phyloP scores from a whole-genome alignment of 1,140 invertebrate genomes.

The Papilio xuthus region DNA sequence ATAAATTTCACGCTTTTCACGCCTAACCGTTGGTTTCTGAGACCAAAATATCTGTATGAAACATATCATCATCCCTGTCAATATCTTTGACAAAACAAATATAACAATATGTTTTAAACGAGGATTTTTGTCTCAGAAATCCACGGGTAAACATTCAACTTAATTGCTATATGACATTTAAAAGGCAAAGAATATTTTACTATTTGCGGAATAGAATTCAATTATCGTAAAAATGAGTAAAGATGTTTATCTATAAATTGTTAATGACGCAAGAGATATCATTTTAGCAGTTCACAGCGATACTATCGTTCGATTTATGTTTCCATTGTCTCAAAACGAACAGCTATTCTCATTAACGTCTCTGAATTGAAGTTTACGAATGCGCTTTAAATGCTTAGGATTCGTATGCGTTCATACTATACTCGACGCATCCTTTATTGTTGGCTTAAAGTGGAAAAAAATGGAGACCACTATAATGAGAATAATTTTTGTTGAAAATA shows the following conservation, averaged over 20 bases:
- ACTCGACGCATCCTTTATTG: neutral
- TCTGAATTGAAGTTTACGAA: constrained; percentile 36
- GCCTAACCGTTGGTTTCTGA: too few relatives aligned
- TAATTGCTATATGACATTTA: neutral
- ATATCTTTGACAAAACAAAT: too few relatives aligned
- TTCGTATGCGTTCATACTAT: constrained; percentile 18
- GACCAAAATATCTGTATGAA: too few relatives aligned
- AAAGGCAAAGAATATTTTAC: neutral
- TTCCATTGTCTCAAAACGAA: constrained; percentile 43
- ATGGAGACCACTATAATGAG: neutral
- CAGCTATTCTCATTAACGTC: constrained; percentile 48
- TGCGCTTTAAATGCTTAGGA: constrained; percentile 33
- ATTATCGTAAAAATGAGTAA: constrained; percentile 26
- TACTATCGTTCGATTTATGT: constrained; percentile 46
- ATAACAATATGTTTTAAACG: too few relatives aligned
- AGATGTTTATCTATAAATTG: constrained; percentile 32
- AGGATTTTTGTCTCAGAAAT: too few relatives aligned
- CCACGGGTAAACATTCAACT: neutral
- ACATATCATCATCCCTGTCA: too few relatives aligned
- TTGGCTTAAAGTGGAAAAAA: neutral
- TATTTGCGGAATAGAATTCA: constrained; percentile 2
- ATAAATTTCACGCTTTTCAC: too few relatives aligned
- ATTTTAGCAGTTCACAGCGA: constrained; percentile 43
- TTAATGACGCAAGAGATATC: constrained; percentile 38
- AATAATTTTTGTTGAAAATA: too few relatives aligned